Evolutionary conservation across 1,140 invertebrate genomes (phyloP), one percentile per base, ranked within the genome.

Genomic region (Odontomachus brunneus): DNA sequence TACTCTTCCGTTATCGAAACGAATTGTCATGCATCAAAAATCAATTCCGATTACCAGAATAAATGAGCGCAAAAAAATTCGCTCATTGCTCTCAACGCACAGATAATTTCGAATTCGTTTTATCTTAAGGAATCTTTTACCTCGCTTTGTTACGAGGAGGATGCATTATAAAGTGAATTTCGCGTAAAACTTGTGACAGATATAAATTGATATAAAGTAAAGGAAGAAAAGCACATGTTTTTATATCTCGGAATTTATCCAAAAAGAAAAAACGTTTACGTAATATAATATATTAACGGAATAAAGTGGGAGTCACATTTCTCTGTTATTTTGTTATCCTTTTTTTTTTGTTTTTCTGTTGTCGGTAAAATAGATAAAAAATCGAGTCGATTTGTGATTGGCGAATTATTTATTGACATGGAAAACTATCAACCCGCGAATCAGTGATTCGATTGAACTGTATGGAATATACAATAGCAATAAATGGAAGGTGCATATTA

Each of bases 351-450:
- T 44, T 44, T 44, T 44, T 44, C n/a, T 29, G 4, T n/a, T 33
- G 65, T 65, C 51, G 19, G 24, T 38, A 51, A 83, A 60, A 48
- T 15, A 29, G 3, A 44, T 44, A 44, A 11, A 44, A 44, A 63
- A 72, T 84, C 55, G 44, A 51, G 51, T 75, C 49, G 44, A 44
- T 53, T 78, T 66, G 57, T 59, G 33, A 60, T 17, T 48, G 53
- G 60, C 29, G 19, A 71, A 44, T 84, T 67, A 81, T 62, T 73
- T 62, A 84, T 66, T 22, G 44, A 60, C 15, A 24, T 19, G 49
- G 33, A 26, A 76, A 76, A 57, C 15, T 62, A 55, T 49, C 22
- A 33, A 57, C 29, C 17, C 51, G 26, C 5, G 55, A 59, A 38
- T 84, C 38, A 82, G 53, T 66, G 29, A 17, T 38, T n/a, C 33